Percentiles rank a stretch among this genome's conserved stretches.
These are phyloP conservation scores for Microtus oregoni DNA, from an alignment of 2,113 vertebrate species.

Conservation along the genomic window DNA sequence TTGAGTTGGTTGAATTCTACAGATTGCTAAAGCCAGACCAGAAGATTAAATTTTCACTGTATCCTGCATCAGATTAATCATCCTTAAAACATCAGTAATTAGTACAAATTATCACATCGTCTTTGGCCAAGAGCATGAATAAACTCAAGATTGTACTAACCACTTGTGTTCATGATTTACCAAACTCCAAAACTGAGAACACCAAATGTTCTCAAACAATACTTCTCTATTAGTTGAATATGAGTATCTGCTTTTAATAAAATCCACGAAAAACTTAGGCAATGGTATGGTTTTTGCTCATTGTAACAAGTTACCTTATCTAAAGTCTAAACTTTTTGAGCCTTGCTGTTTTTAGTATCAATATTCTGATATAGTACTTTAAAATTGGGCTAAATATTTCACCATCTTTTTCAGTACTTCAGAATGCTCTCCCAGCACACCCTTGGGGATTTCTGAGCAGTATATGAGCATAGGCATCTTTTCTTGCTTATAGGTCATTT, in stretches of 20 bases:
- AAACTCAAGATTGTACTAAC: background rate
- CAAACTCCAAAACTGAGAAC: background rate
- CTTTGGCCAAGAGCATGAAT: background rate
- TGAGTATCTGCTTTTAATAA: background rate
- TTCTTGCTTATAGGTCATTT: background rate
- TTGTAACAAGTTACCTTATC: background rate
- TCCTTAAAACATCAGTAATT: background rate
- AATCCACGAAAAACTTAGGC: background rate
- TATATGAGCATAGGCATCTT: background rate
- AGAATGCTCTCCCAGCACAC: background rate
- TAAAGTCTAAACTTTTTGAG: background rate
- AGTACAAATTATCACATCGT: background rate
- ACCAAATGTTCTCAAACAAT: background rate
- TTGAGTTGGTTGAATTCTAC: background rate
- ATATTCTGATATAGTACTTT: background rate
- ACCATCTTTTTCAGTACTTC: background rate
- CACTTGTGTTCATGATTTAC: background rate
- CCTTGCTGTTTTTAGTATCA: background rate
- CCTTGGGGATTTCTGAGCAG: background rate
- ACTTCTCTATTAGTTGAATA: background rate
- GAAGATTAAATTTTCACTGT: background rate
- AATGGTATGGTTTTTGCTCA: background rate
- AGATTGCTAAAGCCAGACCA: background rate
- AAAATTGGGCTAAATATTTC: background rate
- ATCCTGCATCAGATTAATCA: background rate